Conservation (phyloP, 2,113 vertebrate genomes). For the Caranx melampygus region DNA sequence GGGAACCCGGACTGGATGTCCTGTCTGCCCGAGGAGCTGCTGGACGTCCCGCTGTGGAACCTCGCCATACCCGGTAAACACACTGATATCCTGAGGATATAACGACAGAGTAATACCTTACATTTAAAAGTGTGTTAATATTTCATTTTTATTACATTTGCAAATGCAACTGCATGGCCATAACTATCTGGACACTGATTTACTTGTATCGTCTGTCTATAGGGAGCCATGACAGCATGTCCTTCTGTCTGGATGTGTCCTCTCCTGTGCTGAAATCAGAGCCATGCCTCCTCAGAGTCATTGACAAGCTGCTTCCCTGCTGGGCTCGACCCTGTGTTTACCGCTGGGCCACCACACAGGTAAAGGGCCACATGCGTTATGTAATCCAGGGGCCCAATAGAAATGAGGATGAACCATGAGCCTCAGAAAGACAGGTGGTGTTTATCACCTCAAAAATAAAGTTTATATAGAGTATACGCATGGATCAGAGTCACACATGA, state of each 20-base stretch:
- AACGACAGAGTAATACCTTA: background rate
- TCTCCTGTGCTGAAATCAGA: conserved; percentile 68
- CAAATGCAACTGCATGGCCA: too few species aligned
- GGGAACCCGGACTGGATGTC: conserved; percentile 75
- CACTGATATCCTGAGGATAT: too few species aligned
- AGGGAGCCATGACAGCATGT: conserved; percentile 81
- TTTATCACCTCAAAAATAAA: too few species aligned
- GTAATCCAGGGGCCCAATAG: too few species aligned
- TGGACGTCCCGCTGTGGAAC: conserved; percentile 73
- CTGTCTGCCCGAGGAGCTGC: conserved; percentile 57
- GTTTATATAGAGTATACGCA: too few species aligned
- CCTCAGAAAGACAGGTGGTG: too few species aligned
- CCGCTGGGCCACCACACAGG: conserved; percentile 78
- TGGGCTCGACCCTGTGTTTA: conserved; percentile 64
- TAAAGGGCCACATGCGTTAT: background rate
- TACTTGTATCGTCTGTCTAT: background rate
- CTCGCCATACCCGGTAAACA: conserved; percentile 70
- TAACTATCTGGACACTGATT: background rate
- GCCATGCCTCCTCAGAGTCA: conserved; percentile 50
- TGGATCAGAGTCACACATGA: too few species aligned
- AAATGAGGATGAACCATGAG: too few species aligned
- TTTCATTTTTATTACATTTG: background rate
- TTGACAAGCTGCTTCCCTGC: conserved; percentile 67
- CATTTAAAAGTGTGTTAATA: background rate
- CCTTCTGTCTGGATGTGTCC: conserved; percentile 74